These are phyloP conservation scores for Sitodiplosis mosellana DNA, from an alignment of 1,140 invertebrate genomes.

Conservation along the genomic window DNA sequence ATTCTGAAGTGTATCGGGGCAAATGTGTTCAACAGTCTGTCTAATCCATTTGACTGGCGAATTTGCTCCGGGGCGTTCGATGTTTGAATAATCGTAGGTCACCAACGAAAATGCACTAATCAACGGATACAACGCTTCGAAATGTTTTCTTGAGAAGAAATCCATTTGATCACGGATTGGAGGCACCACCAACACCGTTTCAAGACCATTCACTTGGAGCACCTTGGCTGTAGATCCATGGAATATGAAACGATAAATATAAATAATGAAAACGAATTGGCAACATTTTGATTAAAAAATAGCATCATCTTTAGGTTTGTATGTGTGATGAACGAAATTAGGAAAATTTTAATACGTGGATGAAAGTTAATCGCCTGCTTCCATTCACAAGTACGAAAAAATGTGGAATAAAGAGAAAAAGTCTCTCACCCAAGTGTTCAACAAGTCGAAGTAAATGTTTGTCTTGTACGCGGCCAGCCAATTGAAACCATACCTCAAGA, in stretches of 20 bases:
- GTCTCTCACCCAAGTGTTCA: conserved; percentile 34
- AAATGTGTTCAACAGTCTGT: conserved; percentile 54
- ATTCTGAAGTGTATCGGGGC: conserved; percentile 34
- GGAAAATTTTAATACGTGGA: too few species aligned
- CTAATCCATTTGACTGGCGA: conserved; percentile 70
- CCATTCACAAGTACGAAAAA: too few species aligned
- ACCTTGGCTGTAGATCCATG: conserved; percentile 11
- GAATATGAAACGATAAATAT: not conserved
- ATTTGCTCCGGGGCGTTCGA: conserved; percentile 67
- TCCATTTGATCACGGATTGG: conserved; percentile 50
- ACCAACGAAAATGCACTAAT: conserved; percentile 79
- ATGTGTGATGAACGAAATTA: too few species aligned
- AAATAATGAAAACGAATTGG: not conserved
- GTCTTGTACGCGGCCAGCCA: conserved; percentile 44
- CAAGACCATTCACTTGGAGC: conserved; percentile 26
- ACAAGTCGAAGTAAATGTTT: conserved; percentile 41
- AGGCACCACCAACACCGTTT: conserved; percentile 67
- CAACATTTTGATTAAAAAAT: not conserved
- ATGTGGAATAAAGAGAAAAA: not conserved
- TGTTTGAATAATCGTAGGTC: conserved; percentile 86
- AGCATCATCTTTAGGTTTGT: too few species aligned
- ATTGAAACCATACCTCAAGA: conserved; percentile 74
- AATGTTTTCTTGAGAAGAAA: conserved; percentile 57
- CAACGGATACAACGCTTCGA: conserved; percentile 53
- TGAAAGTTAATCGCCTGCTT: too few species aligned